Conservation (phyloP, 2,888 invertebrate species). For the Archips crataeganus region DNA sequence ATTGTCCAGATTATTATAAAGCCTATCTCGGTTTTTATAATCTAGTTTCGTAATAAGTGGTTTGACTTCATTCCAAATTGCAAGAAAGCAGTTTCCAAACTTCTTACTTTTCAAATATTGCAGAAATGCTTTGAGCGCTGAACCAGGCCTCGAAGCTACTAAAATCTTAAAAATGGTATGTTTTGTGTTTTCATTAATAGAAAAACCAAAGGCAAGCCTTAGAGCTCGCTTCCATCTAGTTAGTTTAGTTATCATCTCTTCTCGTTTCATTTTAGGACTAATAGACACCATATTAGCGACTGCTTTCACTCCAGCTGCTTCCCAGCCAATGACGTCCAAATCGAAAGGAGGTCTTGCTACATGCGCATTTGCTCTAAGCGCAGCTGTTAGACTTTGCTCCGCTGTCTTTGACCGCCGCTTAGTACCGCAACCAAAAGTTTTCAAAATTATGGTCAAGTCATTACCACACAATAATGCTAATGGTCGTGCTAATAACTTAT, state of each 20-base stretch:
- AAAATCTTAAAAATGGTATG: constrained; percentile 13
- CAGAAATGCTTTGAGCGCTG: constrained; percentile 24
- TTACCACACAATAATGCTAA: constrained; percentile 19
- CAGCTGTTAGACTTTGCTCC: constrained; percentile 26
- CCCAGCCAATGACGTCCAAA: constrained; percentile 12
- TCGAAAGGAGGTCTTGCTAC: constrained; percentile 13
- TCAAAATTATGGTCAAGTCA: not conserved
- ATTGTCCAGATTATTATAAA: not conserved
- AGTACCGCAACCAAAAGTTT: constrained; percentile 7
- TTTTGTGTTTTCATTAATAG: constrained; percentile 7
- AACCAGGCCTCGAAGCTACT: not conserved
- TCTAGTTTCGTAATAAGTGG: constrained; percentile 12
- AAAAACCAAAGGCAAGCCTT: constrained; percentile 7
- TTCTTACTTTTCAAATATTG: constrained; percentile 1
- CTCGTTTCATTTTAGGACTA: not conserved
- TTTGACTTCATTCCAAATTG: constrained; percentile 23
- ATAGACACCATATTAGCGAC: constrained; percentile 10
- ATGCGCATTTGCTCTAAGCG: constrained; percentile 28
- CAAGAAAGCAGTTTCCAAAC: not conserved
- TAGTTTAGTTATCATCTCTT: constrained; percentile 3
- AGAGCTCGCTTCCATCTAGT: constrained; percentile 9
- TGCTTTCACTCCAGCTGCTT: constrained; percentile 19
- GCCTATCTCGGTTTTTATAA: not conserved
- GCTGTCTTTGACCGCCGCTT: constrained; percentile 12
- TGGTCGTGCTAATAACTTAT: constrained; percentile 16